Percentiles rank a stretch among this genome's conserved stretches.
Conservation (phyloP, 2,888 invertebrate species). For the Agrotis clavis region DNA sequence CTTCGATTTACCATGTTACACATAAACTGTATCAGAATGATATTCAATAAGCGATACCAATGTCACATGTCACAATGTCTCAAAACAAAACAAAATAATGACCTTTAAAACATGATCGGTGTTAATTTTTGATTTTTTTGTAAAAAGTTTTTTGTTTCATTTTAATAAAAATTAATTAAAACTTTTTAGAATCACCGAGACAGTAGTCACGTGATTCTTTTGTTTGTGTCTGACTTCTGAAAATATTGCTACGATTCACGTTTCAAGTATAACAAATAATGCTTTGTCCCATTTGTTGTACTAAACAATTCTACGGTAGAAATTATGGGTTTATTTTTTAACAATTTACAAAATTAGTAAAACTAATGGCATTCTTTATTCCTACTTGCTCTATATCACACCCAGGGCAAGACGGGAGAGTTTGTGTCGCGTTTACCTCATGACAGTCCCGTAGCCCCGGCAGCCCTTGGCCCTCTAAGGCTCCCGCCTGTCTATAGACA, state of each 20-base stretch:
- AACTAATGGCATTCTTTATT: too few relatives aligned
- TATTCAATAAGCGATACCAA: slow-evolving; percentile 2
- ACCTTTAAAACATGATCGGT: not conserved
- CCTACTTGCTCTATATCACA: too few relatives aligned
- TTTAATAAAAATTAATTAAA: not conserved
- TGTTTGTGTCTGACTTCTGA: not conserved
- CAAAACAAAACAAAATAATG: slow-evolving; percentile 3
- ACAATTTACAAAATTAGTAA: too few relatives aligned
- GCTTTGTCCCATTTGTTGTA: too few relatives aligned
- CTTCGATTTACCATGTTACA: not conserved
- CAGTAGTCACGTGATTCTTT: not conserved
- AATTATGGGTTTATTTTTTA: too few relatives aligned
- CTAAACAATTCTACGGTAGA: too few relatives aligned
- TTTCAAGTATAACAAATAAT: not conserved
- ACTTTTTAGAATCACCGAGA: not conserved
- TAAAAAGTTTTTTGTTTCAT: not conserved
- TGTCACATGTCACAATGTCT: too few relatives aligned
- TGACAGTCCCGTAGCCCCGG: too few relatives aligned
- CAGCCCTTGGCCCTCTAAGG: too few relatives aligned
- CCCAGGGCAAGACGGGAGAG: too few relatives aligned
- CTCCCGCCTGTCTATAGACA: too few relatives aligned
- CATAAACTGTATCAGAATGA: not conserved
- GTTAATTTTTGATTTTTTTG: slow-evolving; percentile 1
- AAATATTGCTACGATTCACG: not conserved
- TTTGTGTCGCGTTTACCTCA: too few relatives aligned